Evolutionary conservation across 2,888 invertebrate genomes (phyloP).

Genomic region (Eupithecia vulgata): DNA sequence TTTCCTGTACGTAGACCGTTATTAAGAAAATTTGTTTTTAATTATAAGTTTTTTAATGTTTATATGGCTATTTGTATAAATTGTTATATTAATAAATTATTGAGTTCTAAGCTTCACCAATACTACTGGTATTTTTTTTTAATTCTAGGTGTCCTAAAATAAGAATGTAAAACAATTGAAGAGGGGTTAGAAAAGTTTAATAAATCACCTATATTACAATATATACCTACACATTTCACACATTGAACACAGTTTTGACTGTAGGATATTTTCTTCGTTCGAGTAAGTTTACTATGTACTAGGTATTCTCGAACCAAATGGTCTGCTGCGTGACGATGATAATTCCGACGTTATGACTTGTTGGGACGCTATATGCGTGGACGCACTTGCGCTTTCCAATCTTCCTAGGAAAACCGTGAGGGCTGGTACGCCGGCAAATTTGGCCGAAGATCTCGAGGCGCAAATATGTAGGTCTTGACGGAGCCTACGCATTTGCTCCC

Average conservation of each 20-base stretch:
- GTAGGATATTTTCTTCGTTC: neutral
- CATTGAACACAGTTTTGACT: neutral
- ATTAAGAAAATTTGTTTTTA: constrained; percentile 64
- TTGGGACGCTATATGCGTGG: no score
- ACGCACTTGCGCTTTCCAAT: no score
- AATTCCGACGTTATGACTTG: no score
- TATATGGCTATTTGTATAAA: constrained; percentile 80
- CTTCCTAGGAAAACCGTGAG: no score
- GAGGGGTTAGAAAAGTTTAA: neutral
- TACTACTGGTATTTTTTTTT: constrained; percentile 32
- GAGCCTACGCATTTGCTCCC: no score
- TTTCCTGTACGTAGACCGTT: constrained; percentile 61
- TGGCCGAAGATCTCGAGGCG: no score
- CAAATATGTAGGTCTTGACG: no score
- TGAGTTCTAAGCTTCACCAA: constrained; percentile 69
- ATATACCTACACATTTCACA: neutral
- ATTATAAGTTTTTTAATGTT: constrained; percentile 79
- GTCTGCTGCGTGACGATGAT: no score
- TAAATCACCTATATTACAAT: neutral
- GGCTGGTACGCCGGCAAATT: no score
- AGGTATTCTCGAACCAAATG: no score
- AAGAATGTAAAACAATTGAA: neutral
- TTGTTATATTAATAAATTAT: constrained; percentile 81
- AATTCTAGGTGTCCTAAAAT: neutral
- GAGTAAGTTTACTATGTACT: neutral